phyloP scores from a whole-genome alignment of 2,797 vertebrate genomes.

The Ataeniobius toweri region DNA sequence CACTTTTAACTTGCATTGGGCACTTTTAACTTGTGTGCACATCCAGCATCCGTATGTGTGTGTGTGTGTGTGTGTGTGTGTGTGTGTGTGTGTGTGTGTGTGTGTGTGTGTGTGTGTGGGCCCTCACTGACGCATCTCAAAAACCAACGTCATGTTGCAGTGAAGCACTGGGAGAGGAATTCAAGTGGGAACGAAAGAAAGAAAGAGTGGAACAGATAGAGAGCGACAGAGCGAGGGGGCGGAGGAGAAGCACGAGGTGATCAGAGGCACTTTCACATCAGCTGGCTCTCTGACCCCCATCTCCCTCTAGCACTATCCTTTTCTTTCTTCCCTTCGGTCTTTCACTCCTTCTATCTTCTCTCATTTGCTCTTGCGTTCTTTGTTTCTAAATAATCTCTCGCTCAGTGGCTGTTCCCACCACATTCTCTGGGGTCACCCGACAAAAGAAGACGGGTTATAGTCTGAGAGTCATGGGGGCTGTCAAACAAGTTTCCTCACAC shows the following conservation, averaged over 20 bases:
- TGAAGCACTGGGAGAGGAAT: slow-evolving; percentile 78
- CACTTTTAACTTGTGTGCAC: slow-evolving; percentile 45
- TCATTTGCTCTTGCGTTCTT: slow-evolving; percentile 54
- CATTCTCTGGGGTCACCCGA: slow-evolving; percentile 75
- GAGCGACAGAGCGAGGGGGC: slow-evolving; percentile 66
- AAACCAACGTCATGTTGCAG: slow-evolving; percentile 66
- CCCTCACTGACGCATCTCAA: slow-evolving; percentile 74
- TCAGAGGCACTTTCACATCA: slow-evolving; percentile 75
- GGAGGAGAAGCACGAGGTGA: slow-evolving; percentile 77
- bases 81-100: slow-evolving; percentile 18
- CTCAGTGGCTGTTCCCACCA: slow-evolving; percentile 71
- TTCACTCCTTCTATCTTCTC: slow-evolving; percentile 58
- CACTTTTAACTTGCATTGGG: slow-evolving; percentile 49
- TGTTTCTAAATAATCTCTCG: slow-evolving; percentile 69
- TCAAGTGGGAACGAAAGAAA: slow-evolving; percentile 76
- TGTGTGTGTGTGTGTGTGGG: slow-evolving; percentile 57
- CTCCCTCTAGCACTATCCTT: slow-evolving; percentile 36
- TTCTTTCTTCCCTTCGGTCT: slow-evolving; percentile 52
- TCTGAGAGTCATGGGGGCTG: slow-evolving; percentile 67
- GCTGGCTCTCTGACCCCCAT: slow-evolving; percentile 67
- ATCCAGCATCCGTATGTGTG: slow-evolving; percentile 17
- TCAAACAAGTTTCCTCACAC: slow-evolving; percentile 65
- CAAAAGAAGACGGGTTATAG: slow-evolving; percentile 67
- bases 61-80: slow-evolving; percentile 47
- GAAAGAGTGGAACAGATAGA: slow-evolving; percentile 71